Percentiles rank a stretch among this genome's conserved stretches.
Conservation (phyloP, 23 tunicate genomes). For the Halocynthia roretzi region DNA sequence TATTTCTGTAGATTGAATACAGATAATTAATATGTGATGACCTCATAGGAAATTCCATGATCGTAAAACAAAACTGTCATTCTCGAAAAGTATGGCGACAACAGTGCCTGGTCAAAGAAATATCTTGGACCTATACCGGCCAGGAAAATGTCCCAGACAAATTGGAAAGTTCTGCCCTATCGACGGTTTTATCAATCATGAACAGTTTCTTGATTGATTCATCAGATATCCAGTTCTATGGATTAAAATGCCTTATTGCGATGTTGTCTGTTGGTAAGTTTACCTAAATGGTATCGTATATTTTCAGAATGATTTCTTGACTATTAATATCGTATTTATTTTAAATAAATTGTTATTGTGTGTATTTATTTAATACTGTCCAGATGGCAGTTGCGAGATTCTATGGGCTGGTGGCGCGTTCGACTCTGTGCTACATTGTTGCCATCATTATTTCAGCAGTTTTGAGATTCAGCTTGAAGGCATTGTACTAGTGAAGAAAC, state of each 20-base stretch:
- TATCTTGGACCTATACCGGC: neutral
- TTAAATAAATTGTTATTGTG: neutral
- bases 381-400: neutral
- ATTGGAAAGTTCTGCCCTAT: neutral
- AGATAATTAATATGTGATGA: too few relatives aligned
- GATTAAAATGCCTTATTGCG: neutral
- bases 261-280: neutral
- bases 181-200: neutral
- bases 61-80: neutral
- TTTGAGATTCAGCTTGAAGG: neutral
- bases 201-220: slow-evolving; percentile 5
- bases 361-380: neutral
- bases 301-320: too few relatives aligned
- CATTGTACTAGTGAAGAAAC: neutral
- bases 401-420: slow-evolving; percentile 5
- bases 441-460: slow-evolving; percentile 1
- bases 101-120: neutral
- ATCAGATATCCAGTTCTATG: neutral
- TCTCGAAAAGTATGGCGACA: neutral
- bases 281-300: too few relatives aligned
- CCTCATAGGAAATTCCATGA: too few relatives aligned
- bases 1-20: too few relatives aligned
- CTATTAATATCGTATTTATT: neutral
- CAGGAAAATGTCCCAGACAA: neutral
- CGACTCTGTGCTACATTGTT: neutral